phyloP scores from a whole-genome alignment of 2,113 vertebrate genomes.

The Phyllostomus hastatus region DNA sequence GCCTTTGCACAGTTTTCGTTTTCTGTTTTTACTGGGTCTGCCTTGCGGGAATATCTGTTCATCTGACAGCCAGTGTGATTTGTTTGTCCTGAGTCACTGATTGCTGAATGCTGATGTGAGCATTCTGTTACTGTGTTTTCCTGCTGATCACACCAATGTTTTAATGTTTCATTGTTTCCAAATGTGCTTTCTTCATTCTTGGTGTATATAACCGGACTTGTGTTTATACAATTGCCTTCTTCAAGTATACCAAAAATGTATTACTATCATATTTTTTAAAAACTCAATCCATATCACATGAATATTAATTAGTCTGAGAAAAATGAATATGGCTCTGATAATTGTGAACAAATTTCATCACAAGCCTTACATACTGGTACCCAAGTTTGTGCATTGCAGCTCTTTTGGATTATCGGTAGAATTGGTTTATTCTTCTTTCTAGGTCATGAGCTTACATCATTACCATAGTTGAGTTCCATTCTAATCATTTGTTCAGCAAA shows the following conservation, averaged over 20 bases:
- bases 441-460: background rate
- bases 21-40: background rate
- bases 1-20: background rate
- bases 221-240: background rate
- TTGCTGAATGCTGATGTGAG: background rate
- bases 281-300: background rate
- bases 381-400: background rate
- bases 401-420: background rate
- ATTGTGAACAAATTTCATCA: background rate
- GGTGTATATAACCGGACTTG: background rate
- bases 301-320: background rate
- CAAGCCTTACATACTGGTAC: background rate
- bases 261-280: background rate
- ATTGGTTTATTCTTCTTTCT: background rate
- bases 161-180: conserved; percentile 5
- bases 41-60: background rate
- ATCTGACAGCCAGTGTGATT: background rate
- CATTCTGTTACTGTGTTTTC: background rate
- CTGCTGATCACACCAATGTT: background rate
- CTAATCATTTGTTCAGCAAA: background rate
- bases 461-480: background rate
- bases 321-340: background rate
- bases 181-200: background rate
- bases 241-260: background rate
- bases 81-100: background rate